These are phyloP conservation scores for Papilio machaon DNA, from an alignment of 1,140 invertebrate genomes.

Conservation along the genomic window DNA sequence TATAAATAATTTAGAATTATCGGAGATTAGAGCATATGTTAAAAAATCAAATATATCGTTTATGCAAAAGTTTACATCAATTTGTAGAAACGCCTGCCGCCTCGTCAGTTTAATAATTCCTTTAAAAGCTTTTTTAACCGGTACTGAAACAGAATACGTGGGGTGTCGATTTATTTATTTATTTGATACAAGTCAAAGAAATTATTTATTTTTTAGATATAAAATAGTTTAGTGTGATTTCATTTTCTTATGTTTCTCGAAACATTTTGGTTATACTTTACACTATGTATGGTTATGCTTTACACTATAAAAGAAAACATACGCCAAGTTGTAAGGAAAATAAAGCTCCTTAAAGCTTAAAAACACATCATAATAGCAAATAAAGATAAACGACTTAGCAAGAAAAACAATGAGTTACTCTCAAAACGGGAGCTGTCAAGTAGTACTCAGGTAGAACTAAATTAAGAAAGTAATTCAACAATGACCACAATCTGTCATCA, in stretches of 20 bases:
- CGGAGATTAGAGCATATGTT: too few relatives aligned
- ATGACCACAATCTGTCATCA: background rate
- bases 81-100: too few relatives aligned
- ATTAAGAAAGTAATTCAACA: conserved; percentile 37
- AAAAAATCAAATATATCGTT: too few relatives aligned
- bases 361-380: conserved; percentile 46
- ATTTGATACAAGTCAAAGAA: too few relatives aligned
- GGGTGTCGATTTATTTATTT: too few relatives aligned
- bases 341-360: conserved; percentile 22
- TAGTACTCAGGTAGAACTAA: conserved; percentile 50
- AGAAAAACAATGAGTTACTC: conserved; percentile 61
- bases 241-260: background rate
- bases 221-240: too few relatives aligned
- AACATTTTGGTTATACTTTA: background rate
- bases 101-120: too few relatives aligned
- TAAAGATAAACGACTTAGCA: conserved; percentile 58
- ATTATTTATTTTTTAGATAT: too few relatives aligned
- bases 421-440: conserved; percentile 68
- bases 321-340: conserved; percentile 2
- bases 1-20: background rate
- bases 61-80: too few relatives aligned
- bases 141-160: too few relatives aligned
- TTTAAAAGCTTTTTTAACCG: too few relatives aligned
- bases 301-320: background rate
- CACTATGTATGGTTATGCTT: too few relatives aligned